These are phyloP conservation scores for Chroicocephalus ridibundus DNA, from an alignment of 2,113 vertebrate genomes.

Conservation along the genomic window DNA sequence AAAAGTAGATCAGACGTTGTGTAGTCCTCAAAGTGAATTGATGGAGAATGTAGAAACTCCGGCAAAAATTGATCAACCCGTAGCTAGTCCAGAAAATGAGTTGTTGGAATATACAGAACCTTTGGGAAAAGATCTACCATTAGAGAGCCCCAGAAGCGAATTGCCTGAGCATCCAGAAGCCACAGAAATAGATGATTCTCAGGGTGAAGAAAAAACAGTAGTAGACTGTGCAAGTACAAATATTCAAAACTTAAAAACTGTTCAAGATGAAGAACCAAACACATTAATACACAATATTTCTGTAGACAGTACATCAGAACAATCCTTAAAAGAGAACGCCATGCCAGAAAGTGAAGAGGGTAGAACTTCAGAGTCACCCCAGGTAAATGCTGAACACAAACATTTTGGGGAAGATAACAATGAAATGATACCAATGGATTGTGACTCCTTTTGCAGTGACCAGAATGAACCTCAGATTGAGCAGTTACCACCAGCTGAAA, in stretches of 20 bases:
- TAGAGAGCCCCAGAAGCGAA: not conserved
- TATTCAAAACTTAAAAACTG: not conserved
- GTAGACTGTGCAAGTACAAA: not conserved
- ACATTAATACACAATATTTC: not conserved
- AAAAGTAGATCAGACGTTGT: not conserved
- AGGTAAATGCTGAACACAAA: constrained; percentile 37
- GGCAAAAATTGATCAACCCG: not conserved
- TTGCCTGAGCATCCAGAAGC: constrained; percentile 15
- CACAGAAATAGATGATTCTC: not conserved
- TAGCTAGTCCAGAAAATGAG: not conserved
- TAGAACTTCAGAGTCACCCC: not conserved
- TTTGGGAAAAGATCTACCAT: not conserved
- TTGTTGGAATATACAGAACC: constrained; percentile 19
- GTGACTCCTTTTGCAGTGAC: constrained; percentile 86
- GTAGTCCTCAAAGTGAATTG: not conserved
- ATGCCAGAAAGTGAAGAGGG: constrained; percentile 6
- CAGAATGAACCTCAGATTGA: constrained; percentile 71
- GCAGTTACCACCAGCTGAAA: constrained; percentile 26
- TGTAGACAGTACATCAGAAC: not conserved
- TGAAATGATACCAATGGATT: constrained; percentile 89
- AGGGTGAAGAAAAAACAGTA: constrained; percentile 12
- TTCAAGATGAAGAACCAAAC: constrained; percentile 42
- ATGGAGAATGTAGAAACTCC: not conserved
- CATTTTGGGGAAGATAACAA: constrained; percentile 80
- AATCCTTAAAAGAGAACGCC: constrained; percentile 20